Evolutionary conservation across 2,113 vertebrate species (phyloP), one percentile per base, ranked within the genome.

Genomic region (Eptesicus fuscus): DNA sequence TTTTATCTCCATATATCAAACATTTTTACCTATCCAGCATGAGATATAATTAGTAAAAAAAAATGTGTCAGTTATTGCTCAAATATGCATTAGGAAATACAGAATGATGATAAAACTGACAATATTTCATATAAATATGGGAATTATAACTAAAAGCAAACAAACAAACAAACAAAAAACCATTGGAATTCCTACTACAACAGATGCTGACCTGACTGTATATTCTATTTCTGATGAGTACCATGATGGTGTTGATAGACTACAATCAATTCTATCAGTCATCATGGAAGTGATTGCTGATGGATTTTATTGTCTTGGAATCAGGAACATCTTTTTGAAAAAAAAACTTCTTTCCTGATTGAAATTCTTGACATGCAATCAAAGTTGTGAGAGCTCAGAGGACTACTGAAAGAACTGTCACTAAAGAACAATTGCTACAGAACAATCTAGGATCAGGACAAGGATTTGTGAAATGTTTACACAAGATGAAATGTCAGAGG

Each of bases 401-500:
- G 69, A 88, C 90, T 85, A 65, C 88, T 42, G 86, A 94, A 90
- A 91, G 78, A 94, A 94, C 94, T 96, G 96, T 97, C 91, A 97
- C 89, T 73, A 91, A 95, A 87, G 89, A 96, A 97, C 95, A 97
- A 95, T 96, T 96, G 95, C 79, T 93, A 82, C 40, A 87, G 56
- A 93, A 17, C 0, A 0, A 96, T 96, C 93, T 69, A 95, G 87
- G 91, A 96, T 96, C 88, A 96, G 93, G 83, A 96, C 89, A 97
- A 96, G 83, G 93, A 96, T 97, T 95, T 96, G 83, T 94, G 93
- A 96, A 96, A 97, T 94, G 96, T 97, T 97, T 96, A 89, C 88
- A 82, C 1, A 4, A 86, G 89, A 94, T 85, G 44, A 94, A 97
- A 96, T 97, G 91, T 94, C 93, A 96, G 70, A 93, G 78, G 95